Evolutionary conservation across 2,888 invertebrate genomes (phyloP).

Genomic region (Hybos culiciformis): DNA sequence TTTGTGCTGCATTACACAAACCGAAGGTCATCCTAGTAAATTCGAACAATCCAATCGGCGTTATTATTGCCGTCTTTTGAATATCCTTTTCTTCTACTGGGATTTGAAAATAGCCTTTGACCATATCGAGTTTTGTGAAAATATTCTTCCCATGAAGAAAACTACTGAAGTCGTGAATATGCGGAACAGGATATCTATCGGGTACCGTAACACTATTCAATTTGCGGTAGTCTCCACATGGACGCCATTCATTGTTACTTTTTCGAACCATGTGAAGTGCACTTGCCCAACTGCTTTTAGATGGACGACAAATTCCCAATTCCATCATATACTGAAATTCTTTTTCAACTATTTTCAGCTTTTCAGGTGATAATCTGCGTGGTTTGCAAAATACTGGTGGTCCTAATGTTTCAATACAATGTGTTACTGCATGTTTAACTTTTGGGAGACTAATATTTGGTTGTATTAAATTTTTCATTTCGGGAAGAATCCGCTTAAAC

Average conservation of each 20-base stretch:
- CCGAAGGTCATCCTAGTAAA: constrained; percentile 23
- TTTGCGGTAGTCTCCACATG: background rate
- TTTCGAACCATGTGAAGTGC: background rate
- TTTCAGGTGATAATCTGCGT: constrained; percentile 10
- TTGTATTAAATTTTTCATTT: too few species aligned
- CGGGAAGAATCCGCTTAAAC: too few species aligned
- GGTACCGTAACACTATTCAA: background rate
- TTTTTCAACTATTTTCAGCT: background rate
- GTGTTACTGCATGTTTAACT: too few species aligned
- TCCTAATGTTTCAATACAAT: constrained; percentile 1
- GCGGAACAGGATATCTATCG: background rate
- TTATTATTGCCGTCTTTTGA: constrained; percentile 17
- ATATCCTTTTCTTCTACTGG: background rate
- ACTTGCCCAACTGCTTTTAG: constrained; percentile 24
- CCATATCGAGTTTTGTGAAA: constrained; percentile 9
- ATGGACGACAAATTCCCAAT: constrained; percentile 16
- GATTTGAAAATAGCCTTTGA: constrained; percentile 3
- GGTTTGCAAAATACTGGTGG: background rate
- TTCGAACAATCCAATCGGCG: constrained; percentile 27
- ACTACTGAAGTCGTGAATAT: constrained; percentile 5
- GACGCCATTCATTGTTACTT: background rate
- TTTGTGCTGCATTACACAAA: constrained; percentile 23
- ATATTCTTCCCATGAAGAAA: constrained; percentile 5
- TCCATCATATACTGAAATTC: background rate
- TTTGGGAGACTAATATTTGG: too few species aligned